phyloP scores from a whole-genome alignment of 2,797 vertebrate genomes.

The Coregonus suidteri region DNA sequence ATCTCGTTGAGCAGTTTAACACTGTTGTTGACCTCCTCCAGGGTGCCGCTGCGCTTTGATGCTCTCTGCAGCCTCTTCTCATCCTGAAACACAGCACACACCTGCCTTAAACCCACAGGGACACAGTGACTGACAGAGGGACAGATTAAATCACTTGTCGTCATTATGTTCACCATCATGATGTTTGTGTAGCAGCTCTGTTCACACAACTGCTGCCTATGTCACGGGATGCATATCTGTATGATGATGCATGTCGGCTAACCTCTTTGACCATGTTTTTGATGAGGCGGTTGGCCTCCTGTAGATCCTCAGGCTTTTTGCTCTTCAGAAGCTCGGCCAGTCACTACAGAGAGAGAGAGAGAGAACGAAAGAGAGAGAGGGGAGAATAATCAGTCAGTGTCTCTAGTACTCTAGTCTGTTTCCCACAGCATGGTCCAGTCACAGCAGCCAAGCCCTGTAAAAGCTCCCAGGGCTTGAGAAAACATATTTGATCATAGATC shows the following conservation, averaged over 20 bases:
- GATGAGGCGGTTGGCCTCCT: constrained; percentile 93
- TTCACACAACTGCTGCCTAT: background rate
- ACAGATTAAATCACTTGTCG: background rate
- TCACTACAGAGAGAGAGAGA: constrained; percentile 71
- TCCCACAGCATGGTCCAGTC: constrained; percentile 28
- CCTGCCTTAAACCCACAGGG: background rate
- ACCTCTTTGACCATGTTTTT: constrained; percentile 99
- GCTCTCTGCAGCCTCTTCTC: constrained; percentile 72
- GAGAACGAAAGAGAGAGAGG: background rate
- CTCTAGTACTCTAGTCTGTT: background rate
- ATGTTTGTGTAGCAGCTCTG: background rate
- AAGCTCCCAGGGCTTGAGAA: constrained; percentile 28
- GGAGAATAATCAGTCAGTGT: too few species aligned
- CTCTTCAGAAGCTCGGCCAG: constrained; percentile 91
- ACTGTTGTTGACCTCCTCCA: constrained; percentile 83
- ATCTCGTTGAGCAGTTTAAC: too few species aligned
- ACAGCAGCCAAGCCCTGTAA: constrained; percentile 4
- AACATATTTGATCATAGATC: constrained; percentile 37
- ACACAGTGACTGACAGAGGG: background rate
- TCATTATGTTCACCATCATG: background rate
- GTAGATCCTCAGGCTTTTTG: constrained; percentile 93
- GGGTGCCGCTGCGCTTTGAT: constrained; percentile 90
- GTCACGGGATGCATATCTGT: background rate
- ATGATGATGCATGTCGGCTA: constrained; percentile 20
- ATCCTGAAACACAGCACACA: constrained; percentile 69